Evolutionary conservation across 2,113 vertebrate genomes (phyloP).

Genomic region (Alexandromys fortis): DNA sequence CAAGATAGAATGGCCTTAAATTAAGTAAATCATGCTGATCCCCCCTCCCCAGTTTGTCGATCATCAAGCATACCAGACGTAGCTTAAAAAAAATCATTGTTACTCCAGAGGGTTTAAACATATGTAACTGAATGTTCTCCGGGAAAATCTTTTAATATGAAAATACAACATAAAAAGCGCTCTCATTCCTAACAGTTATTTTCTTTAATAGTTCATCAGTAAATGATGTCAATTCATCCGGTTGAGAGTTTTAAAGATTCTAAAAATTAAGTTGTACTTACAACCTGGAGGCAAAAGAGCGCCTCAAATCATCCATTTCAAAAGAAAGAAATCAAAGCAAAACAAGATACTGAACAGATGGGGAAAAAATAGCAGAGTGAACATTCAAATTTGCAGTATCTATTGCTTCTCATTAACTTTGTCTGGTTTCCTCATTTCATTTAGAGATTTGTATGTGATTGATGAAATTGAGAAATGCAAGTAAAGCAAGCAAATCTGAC

Average conservation of each 20-base stretch:
- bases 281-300: not conserved
- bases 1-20: constrained; percentile 63
- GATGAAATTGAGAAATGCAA: not conserved
- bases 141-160: not conserved
- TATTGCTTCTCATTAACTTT: constrained; percentile 39
- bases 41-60: not conserved
- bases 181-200: not conserved
- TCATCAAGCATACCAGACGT: constrained; percentile 16
- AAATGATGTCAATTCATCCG: not conserved
- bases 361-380: not conserved
- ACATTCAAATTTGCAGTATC: constrained; percentile 5
- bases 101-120: not conserved
- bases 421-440: not conserved
- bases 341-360: constrained; percentile 46
- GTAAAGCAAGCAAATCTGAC: not conserved
- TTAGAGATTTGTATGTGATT: not conserved
- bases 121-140: not conserved
- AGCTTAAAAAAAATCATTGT: constrained; percentile 15
- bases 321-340: constrained; percentile 62
- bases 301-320: constrained; percentile 24
- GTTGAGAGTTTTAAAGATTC: not conserved
- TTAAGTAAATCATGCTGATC: constrained; percentile 71
- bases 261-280: constrained; percentile 34
- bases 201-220: constrained; percentile 13
- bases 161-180: not conserved